A percentile compares a stretch with the other conserved stretches of the same genome.
phyloP scores from a whole-genome alignment of 2,113 vertebrate genomes.

The Bos taurus region ARS-UCD2.0 NC_037339.1:47683001-47683500 shows the following conservation, averaged over 20 bases:
- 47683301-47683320: neutral
- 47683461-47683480: neutral
- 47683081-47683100: neutral
- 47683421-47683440: neutral
- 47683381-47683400: neutral
- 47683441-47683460: neutral
- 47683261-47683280: neutral
- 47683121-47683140: neutral
- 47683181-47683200: neutral
- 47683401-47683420: neutral
- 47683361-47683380: neutral
- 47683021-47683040: neutral
- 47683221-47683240: neutral
- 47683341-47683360: neutral
- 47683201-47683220: neutral
- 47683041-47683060: neutral
- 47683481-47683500: neutral
- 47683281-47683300: neutral
- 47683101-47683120: neutral
- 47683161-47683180: neutral
- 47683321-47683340: neutral
- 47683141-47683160: neutral
- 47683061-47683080: neutral
- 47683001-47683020: neutral
- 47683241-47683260: neutral